Evolutionary conservation across 2,888 invertebrate genomes (phyloP).

Genomic region (Spodoptera littoralis): DNA sequence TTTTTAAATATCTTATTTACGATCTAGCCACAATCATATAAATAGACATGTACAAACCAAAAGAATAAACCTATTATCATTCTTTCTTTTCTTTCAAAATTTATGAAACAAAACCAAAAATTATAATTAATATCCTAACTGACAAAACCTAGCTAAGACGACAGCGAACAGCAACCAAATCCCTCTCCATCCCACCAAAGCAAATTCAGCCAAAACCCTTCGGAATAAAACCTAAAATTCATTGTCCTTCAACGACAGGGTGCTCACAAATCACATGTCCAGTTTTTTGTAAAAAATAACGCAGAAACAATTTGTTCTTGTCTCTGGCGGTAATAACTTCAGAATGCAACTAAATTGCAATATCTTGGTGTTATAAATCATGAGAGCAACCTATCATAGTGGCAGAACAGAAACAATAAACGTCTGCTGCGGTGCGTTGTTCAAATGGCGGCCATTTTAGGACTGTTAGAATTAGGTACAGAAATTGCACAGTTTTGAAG

Average conservation of each 20-base stretch:
- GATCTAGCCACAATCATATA: no score
- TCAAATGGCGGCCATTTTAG: slow-evolving; percentile 38
- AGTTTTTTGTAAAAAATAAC: slow-evolving; percentile 29
- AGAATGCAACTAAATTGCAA: slow-evolving; percentile 68
- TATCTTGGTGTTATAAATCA: slow-evolving; percentile 64
- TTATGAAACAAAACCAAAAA: background rate
- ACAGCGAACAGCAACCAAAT: slow-evolving; percentile 2
- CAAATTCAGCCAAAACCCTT: background rate
- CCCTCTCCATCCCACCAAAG: slow-evolving; percentile 2
- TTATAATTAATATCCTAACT: slow-evolving; percentile 3
- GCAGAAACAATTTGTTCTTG: slow-evolving; percentile 56
- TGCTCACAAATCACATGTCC: slow-evolving; percentile 16
- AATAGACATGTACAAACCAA: no score
- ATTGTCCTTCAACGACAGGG: slow-evolving; percentile 5
- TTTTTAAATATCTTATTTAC: no score
- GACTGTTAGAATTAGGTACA: slow-evolving; percentile 1
- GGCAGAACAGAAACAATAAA: slow-evolving; percentile 63
- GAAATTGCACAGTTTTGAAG: background rate
- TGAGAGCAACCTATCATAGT: slow-evolving; percentile 46
- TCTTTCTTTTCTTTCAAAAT: no score
- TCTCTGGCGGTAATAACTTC: slow-evolving; percentile 58
- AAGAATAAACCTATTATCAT: no score
- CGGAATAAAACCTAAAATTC: slow-evolving; percentile 18
- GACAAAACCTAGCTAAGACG: slow-evolving; percentile 11
- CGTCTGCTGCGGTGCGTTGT: slow-evolving; percentile 35